These are phyloP conservation scores for Lysandra bellargus DNA, from an alignment of 2,888 invertebrate species.

Conservation along the genomic window DNA sequence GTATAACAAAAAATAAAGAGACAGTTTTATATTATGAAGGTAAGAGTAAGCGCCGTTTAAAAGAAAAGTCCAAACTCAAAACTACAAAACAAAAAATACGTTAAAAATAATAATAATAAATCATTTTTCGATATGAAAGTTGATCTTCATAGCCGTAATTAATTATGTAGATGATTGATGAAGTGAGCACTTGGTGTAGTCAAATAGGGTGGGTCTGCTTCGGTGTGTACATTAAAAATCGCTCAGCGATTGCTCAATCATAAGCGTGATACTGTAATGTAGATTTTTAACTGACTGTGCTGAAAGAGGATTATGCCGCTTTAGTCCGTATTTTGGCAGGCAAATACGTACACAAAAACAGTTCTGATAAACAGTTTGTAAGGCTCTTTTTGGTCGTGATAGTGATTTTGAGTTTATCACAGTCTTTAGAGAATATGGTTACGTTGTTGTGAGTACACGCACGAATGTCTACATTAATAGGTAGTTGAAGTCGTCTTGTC, in stretches of 20 bases:
- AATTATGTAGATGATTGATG: slow-evolving; percentile 19
- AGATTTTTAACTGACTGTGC: not conserved
- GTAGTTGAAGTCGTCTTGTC: no score
- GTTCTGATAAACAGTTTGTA: no score
- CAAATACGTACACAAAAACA: no score
- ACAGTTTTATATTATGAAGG: not conserved
- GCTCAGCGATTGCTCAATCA: slow-evolving; percentile 23
- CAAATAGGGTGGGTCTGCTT: not conserved
- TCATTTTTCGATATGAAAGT: not conserved
- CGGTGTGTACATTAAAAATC: slow-evolving; percentile 24
- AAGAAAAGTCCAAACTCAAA: not conserved
- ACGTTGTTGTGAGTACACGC: no score
- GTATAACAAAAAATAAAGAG: not conserved
- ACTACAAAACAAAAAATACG: not conserved
- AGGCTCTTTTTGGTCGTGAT: no score
- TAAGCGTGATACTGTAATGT: not conserved
- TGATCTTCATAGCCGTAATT: not conserved
- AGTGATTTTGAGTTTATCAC: no score
- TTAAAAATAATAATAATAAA: not conserved
- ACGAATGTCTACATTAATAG: no score
- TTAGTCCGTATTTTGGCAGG: not conserved
- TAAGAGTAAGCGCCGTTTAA: no score
- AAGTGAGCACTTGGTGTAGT: slow-evolving; percentile 1
- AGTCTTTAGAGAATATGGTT: no score
- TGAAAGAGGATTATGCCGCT: not conserved